Evolutionary conservation across 2,888 invertebrate genomes (phyloP).

Genomic region (Pseudococcus longispinus): DNA sequence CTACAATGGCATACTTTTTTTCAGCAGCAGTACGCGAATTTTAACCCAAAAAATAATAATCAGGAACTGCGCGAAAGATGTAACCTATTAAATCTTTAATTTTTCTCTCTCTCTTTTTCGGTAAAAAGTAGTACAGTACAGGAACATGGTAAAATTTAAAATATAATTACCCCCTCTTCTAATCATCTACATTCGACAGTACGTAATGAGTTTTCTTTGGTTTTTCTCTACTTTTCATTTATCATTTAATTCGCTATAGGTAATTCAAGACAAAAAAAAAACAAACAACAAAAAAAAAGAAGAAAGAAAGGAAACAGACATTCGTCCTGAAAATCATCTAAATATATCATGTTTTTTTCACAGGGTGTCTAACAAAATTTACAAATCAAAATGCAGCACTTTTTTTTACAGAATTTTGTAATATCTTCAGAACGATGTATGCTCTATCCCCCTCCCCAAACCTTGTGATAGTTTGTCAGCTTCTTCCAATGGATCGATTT

Average conservation of each 20-base stretch:
- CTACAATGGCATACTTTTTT: not conserved
- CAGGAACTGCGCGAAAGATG: conserved; percentile 29
- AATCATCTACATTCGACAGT: not conserved
- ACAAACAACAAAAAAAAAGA: not conserved
- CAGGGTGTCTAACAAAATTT: too few relatives aligned
- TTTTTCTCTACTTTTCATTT: conserved; percentile 9
- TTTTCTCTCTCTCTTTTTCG: not conserved
- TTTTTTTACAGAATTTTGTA: too few relatives aligned
- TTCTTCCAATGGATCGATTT: too few relatives aligned
- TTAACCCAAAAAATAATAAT: not conserved
- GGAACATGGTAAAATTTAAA: conserved; percentile 18
- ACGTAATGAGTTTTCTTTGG: conserved; percentile 27
- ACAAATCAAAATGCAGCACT: too few relatives aligned
- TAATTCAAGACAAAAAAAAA: not conserved
- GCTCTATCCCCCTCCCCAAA: too few relatives aligned
- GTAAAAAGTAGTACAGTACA: conserved; percentile 27
- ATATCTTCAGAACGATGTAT: too few relatives aligned
- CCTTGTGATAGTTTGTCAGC: too few relatives aligned
- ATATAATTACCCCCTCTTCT: not conserved
- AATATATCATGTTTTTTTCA: not conserved
- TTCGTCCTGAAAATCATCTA: not conserved
- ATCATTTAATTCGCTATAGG: conserved; percentile 6
- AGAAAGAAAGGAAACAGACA: not conserved
- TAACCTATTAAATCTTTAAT: conserved; percentile 20
- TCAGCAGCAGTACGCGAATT: not conserved